Evolutionary conservation across 2,113 vertebrate species (phyloP).

Genomic region (Paramormyrops kingsleyae): DNA sequence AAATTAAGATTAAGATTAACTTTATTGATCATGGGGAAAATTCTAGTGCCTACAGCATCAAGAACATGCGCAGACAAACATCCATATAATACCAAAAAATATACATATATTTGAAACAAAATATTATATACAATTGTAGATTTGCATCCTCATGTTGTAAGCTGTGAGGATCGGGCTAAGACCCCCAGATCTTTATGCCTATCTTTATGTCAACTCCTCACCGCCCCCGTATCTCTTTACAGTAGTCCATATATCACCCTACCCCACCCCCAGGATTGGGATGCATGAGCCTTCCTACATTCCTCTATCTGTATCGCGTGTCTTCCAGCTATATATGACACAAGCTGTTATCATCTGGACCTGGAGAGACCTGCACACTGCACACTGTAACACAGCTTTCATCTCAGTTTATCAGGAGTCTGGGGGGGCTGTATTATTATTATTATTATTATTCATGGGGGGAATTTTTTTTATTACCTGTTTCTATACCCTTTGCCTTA

Average conservation of each 20-base stretch:
- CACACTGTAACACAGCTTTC: not conserved
- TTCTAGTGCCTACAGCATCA: not conserved
- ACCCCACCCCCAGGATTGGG: not conserved
- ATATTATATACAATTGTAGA: not conserved
- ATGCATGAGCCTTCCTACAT: not conserved
- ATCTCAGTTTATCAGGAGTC: not conserved
- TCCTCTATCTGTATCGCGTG: conserved; percentile 4
- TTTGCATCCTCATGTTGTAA: not conserved
- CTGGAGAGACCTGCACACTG: not conserved
- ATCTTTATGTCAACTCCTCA: not conserved
- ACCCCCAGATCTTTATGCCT: not conserved
- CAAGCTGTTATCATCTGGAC: not conserved
- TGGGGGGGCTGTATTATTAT: not conserved
- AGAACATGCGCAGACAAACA: not conserved
- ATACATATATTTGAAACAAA: not conserved
- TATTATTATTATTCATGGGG: not conserved
- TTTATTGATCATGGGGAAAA: not conserved
- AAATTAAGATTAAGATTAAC: not conserved
- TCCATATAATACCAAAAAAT: not conserved
- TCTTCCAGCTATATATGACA: conserved; percentile 12
- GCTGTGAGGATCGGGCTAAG: not conserved
- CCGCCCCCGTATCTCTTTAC: not conserved
- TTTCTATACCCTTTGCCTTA: not conserved
- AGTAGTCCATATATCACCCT: not conserved
- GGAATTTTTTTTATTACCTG: not conserved